phyloP scores from a whole-genome alignment of 2,113 vertebrate species.

The Steatornis caripensis region DNA sequence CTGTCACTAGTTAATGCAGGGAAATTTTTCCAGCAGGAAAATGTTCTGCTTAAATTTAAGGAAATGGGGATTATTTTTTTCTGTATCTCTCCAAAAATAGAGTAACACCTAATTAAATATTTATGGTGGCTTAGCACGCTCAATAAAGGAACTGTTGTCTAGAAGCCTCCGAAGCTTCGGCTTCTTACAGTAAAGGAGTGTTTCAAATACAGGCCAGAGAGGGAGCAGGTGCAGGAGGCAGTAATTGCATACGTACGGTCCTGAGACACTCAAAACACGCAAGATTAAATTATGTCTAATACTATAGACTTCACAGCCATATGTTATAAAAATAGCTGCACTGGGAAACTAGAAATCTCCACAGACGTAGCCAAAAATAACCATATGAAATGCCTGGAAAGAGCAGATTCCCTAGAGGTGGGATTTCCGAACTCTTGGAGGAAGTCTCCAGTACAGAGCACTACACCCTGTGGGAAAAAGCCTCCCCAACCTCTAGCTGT shows the following conservation, averaged over 20 bases:
- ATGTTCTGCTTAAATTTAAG: background rate
- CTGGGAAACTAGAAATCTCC: conserved; percentile 36
- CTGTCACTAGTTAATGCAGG: background rate
- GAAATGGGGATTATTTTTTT: background rate
- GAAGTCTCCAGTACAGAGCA: background rate
- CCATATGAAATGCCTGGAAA: conserved; percentile 5
- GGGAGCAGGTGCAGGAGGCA: conserved; percentile 9
- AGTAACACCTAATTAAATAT: conserved; percentile 38
- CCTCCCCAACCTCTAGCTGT: background rate
- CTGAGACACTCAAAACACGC: background rate
- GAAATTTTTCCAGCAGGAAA: background rate
- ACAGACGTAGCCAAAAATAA: conserved; percentile 53
- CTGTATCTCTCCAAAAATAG: conserved; percentile 17
- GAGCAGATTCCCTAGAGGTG: conserved; percentile 22
- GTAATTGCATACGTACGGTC: background rate
- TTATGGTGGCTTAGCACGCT: background rate
- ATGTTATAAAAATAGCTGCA: conserved; percentile 27
- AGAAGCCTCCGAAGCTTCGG: background rate
- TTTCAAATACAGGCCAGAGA: background rate
- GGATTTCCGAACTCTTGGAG: background rate
- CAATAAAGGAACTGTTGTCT: conserved; percentile 31
- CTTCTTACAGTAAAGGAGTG: background rate
- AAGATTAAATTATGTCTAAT: background rate
- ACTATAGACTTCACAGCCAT: background rate
- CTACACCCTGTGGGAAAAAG: background rate